Conservation (phyloP, 92 coral and sea anemone genomes). For the Montipora capitata region DNA sequence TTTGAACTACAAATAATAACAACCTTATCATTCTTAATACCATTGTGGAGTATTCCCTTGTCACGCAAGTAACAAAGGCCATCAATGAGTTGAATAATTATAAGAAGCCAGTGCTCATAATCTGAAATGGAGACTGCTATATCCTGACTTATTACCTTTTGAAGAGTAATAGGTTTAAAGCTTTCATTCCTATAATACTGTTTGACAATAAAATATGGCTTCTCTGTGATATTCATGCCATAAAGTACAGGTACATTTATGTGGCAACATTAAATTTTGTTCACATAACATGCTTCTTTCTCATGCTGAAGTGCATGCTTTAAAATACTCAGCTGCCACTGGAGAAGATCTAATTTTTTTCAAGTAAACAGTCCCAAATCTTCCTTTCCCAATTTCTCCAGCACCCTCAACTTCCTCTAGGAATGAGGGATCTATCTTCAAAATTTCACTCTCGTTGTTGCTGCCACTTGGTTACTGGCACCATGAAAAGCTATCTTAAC, state of each 20-base stretch:
- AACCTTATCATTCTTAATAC: conserved; percentile 77
- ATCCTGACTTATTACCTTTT: conserved; percentile 27
- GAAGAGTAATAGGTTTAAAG: conserved; percentile 44
- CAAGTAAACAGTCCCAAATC: conserved; percentile 74
- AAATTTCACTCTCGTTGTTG: conserved; percentile 24
- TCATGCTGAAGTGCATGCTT: conserved; percentile 43
- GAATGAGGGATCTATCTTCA: conserved; percentile 71
- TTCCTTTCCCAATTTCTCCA: conserved; percentile 73
- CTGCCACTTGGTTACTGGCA: not conserved
- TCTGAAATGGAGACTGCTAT: not conserved
- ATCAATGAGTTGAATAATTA: conserved; percentile 68
- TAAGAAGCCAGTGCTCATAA: conserved; percentile 70
- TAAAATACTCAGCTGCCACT: conserved; percentile 82
- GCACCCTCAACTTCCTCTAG: conserved; percentile 42
- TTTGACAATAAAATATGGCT: conserved; percentile 69
- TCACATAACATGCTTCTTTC: conserved; percentile 63
- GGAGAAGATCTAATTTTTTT: conserved; percentile 67
- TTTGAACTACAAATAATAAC: not conserved
- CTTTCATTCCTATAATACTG: conserved; percentile 68
- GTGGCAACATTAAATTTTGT: not conserved
- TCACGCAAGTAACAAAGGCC: conserved; percentile 62
- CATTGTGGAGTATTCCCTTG: conserved; percentile 66
- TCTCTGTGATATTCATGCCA: conserved; percentile 62
- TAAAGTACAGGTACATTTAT: conserved; percentile 67
- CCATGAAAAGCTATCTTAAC: conserved; percentile 31